Conservation (phyloP, 1,140 invertebrate species). For the Samia ricini region DNA sequence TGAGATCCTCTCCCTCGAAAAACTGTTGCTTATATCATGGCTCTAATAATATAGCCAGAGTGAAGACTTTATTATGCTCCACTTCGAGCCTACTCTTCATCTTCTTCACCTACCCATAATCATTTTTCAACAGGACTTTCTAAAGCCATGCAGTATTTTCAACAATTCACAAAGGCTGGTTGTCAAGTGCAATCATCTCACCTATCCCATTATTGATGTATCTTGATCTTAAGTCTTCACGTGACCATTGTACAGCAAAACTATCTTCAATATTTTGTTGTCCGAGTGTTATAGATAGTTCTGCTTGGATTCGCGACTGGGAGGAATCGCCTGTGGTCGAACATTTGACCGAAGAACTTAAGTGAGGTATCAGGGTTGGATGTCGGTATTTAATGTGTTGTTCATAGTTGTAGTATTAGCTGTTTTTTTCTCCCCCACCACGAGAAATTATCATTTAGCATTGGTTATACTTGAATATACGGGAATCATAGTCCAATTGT, state of each 20-base stretch:
- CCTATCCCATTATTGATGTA: no score
- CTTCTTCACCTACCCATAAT: no score
- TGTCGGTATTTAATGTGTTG: slow-evolving; percentile 13
- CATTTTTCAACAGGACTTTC: not conserved
- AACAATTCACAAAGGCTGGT: no score
- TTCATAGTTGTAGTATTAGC: slow-evolving; percentile 11
- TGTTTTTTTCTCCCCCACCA: slow-evolving; percentile 14
- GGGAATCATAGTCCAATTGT: slow-evolving; percentile 10
- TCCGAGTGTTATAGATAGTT: no score
- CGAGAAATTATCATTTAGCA: not conserved
- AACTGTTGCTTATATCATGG: slow-evolving; percentile 12
- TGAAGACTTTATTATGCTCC: slow-evolving; percentile 7
- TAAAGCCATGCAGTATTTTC: no score
- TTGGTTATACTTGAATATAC: not conserved
- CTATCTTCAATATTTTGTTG: no score
- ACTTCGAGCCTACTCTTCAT: slow-evolving; percentile 3
- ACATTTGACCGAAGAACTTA: slow-evolving; percentile 18
- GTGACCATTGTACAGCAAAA: no score
- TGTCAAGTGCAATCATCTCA: no score
- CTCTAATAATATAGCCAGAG: slow-evolving; percentile 9
- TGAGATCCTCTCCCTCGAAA: slow-evolving; percentile 9
- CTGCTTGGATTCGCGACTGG: not conserved
- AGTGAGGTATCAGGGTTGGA: slow-evolving; percentile 15
- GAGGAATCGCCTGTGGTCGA: slow-evolving; percentile 11
- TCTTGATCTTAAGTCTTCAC: no score